A percentile compares a stretch with the other conserved stretches of the same genome.
Conservation (phyloP, 2,888 invertebrate species). For the Mesorhabditis sp. region DNA sequence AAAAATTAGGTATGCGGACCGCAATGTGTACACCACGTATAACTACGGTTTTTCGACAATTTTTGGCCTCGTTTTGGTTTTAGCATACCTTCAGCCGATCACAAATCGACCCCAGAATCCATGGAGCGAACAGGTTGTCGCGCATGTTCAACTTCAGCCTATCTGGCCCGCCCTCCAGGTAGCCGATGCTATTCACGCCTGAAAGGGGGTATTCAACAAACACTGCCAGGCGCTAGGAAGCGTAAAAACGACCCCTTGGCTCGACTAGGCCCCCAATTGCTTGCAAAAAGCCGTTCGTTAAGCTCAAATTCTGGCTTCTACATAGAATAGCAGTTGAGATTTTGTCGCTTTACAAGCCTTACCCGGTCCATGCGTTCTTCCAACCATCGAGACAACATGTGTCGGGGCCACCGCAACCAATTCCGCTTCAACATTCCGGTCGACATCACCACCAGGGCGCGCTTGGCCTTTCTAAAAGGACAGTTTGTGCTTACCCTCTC, state of each 20-base stretch:
- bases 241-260: neutral
- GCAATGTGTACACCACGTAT: too few relatives aligned
- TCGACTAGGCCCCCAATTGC: neutral
- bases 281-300: neutral
- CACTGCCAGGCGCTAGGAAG: neutral
- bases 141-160: slow-evolving; percentile 41
- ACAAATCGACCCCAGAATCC: slow-evolving; percentile 45
- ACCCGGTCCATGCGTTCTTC: slow-evolving; percentile 38
- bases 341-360: neutral
- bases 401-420: slow-evolving; percentile 23
- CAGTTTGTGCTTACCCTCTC: too few relatives aligned
- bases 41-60: neutral
- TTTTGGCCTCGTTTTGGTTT: neutral
- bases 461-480: slow-evolving; percentile 1
- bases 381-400: slow-evolving; percentile 37
- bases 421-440: slow-evolving; percentile 23
- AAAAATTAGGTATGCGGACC: too few relatives aligned
- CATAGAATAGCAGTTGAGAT: neutral
- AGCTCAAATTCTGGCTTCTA: too few relatives aligned
- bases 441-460: slow-evolving; percentile 1
- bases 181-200: slow-evolving; percentile 21
- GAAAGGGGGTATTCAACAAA: neutral
- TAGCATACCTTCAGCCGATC: slow-evolving; percentile 20
- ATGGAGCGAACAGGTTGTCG: slow-evolving; percentile 52
- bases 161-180: slow-evolving; percentile 34